A percentile compares a stretch with the other conserved stretches of the same genome.
phyloP scores from a whole-genome alignment of 2,113 vertebrate genomes.

The Panthera tigris region DNA sequence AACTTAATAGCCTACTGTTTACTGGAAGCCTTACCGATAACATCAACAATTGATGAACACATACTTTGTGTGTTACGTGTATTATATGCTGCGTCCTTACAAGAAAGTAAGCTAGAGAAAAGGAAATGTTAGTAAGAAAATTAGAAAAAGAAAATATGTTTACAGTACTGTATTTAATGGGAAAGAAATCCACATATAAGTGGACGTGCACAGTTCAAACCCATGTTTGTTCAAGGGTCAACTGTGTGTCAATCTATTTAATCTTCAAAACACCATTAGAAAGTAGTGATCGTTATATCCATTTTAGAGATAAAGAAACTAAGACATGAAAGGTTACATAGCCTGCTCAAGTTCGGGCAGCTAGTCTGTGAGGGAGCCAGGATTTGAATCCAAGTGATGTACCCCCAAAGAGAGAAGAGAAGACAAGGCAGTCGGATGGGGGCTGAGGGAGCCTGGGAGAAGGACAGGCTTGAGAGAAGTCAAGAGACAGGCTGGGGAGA shows the following conservation, averaged over 20 bases:
- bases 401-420: neutral
- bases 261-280: neutral
- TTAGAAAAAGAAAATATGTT: neutral
- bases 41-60: neutral
- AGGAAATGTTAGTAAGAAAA: neutral
- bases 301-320: constrained; percentile 16
- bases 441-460: neutral
- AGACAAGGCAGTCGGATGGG: neutral
- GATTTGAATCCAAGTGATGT: neutral
- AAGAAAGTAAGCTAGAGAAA: neutral
- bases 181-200: neutral
- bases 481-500: neutral
- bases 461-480: neutral
- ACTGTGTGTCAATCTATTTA: neutral
- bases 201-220: neutral
- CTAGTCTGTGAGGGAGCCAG: neutral
- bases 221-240: neutral
- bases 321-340: neutral
- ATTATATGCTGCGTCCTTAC: neutral
- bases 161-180: neutral
- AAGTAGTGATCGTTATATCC: neutral
- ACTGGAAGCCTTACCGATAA: neutral
- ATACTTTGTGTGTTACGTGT: neutral
- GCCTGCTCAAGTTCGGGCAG: neutral
- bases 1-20: neutral